These are phyloP conservation scores for Tyrannus savana DNA, from an alignment of 2,113 vertebrate genomes.

Conservation along the genomic window DNA sequence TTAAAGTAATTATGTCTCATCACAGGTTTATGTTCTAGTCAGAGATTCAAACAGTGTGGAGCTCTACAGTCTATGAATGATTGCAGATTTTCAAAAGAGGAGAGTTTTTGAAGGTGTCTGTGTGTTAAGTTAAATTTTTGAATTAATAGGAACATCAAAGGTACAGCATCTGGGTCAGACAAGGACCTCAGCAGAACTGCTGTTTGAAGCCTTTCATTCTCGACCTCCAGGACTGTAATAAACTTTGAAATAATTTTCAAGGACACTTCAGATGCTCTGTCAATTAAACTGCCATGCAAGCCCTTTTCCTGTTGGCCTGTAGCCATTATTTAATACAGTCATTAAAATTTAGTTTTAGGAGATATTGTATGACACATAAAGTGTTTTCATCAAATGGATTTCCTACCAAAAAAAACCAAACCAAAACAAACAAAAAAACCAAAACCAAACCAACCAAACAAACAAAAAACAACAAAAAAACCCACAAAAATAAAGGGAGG, in stretches of 20 bases:
- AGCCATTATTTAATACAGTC: constrained; percentile 48
- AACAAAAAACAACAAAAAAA: too few relatives aligned
- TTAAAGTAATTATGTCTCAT: constrained; percentile 39
- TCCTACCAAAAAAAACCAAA: not conserved
- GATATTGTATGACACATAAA: not conserved
- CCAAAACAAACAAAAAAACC: too few relatives aligned
- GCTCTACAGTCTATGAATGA: not conserved
- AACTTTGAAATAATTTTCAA: constrained; percentile 69
- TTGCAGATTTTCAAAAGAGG: constrained; percentile 1
- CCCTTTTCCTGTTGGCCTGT: constrained; percentile 44
- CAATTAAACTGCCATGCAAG: constrained; percentile 57
- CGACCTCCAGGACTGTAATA: constrained; percentile 63
- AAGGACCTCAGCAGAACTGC: constrained; percentile 39
- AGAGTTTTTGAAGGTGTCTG: constrained; percentile 48
- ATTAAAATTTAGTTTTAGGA: constrained; percentile 53
- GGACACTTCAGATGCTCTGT: constrained; percentile 54
- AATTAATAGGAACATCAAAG: constrained; percentile 61
- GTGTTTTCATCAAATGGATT: not conserved
- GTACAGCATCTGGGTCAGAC: constrained; percentile 37
- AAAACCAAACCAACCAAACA: too few relatives aligned
- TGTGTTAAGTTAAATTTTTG: constrained; percentile 38
- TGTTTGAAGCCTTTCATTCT: constrained; percentile 62
- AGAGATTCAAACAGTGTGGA: not conserved
- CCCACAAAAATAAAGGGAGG: not conserved
- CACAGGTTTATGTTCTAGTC: constrained; percentile 17